Base-by-base conservation (phyloP, 2,888 invertebrate genomes). In the Pterobdella sp. region DNA sequence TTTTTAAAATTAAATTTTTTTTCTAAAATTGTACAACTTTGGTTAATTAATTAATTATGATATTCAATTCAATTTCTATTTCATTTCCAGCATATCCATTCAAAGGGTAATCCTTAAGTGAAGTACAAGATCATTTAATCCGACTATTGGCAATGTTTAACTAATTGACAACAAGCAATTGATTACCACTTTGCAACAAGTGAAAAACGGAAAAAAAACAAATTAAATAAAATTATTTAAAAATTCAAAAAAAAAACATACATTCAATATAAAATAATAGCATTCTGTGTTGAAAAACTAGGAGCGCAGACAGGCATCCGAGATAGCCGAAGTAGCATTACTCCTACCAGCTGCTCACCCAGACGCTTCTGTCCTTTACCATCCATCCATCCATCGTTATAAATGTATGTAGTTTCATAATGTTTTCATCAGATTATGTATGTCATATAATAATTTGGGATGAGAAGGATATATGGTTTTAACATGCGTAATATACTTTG, bases 271-370 rank as follows among this genome's bases (percentile, higher is more conserved):
- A 56, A 26, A 18, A 56, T 56, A 56, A 56, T 56, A 56, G 60
- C 60, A 56, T 56, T 56, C 60, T 56, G 60, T 56, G 18, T n/a
- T n/a, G 60, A 56, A 56, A 56, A 56, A 22, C 60, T 22, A 56
- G n/a, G n/a, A 56, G 60, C 4, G 60, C 60, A 56, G 60, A 56
- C 60, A 56, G 60, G 60, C 60, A 26, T 56, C 60, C 4, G 60
- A 56, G 60, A 26, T 26, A 56, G 60, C 60, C 60, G 26, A 26
- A 3, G 60, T 56, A 56, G 60, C 60, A 56, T 14, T 26, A 56
- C 60, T 56, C 60, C 10, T 14, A n/a, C 60, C 60, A 56, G 60
- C 60, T 56, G 60, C 60, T 56, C 60, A 56, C 60, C 60, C 60
- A 56, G 60, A 56, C 60, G 26, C 49, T 56, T 56, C 4, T 56